These are phyloP conservation scores for Diplosoma virens DNA, from an alignment of 23 tunicate genomes.

Conservation along the genomic window DNA sequence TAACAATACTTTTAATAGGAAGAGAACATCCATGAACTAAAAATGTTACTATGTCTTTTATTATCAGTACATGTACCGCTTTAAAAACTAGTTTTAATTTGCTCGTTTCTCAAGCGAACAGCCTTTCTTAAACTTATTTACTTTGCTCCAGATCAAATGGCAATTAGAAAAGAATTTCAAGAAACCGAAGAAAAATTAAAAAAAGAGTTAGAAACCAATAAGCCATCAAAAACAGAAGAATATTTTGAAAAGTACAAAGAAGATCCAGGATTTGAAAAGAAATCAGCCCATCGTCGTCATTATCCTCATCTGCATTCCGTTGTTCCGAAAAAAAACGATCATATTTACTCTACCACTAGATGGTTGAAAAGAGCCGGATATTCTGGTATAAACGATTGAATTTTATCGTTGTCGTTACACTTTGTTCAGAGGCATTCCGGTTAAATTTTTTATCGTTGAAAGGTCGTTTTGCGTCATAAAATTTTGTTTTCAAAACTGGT, in stretches of 20 bases:
- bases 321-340: not conserved
- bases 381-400: not conserved
- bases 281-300: conserved; percentile 5
- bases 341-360: conserved; percentile 40
- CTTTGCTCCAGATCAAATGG: conserved; percentile 4
- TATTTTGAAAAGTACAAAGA: not conserved
- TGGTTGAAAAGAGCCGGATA: conserved; percentile 85
- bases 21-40: too few relatives aligned
- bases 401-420: not conserved
- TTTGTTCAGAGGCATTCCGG: too few relatives aligned
- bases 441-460: too few relatives aligned
- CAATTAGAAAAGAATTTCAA: conserved; percentile 27
- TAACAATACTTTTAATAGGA: too few relatives aligned
- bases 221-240: conserved; percentile 12
- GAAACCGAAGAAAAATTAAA: conserved; percentile 28
- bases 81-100: too few relatives aligned
- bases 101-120: too few relatives aligned
- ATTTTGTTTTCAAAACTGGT: not conserved
- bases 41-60: too few relatives aligned
- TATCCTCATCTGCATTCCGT: conserved; percentile 16
- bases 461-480: not conserved
- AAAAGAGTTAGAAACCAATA: conserved; percentile 15
- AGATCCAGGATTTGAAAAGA: not conserved
- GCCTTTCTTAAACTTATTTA: too few relatives aligned
- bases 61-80: too few relatives aligned